Base-by-base conservation (phyloP, 2,797 vertebrate genomes). In the Stomatorhinus walkeri region DNA sequence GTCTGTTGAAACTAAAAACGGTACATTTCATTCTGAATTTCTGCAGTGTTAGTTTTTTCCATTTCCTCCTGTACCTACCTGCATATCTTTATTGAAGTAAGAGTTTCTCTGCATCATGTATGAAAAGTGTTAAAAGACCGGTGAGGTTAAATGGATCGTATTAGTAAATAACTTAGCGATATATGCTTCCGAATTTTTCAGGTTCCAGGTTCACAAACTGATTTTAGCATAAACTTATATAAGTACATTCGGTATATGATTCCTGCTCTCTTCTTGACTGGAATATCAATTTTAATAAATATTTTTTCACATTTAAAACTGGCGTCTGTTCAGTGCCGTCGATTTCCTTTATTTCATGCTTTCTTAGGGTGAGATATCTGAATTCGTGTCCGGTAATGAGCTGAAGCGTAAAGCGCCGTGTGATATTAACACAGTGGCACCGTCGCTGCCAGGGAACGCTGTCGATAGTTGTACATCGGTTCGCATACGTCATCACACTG, bases 211-310 rank as follows among this genome's bases (percentile, higher is more conserved):
- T 51, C 85, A 85, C 68, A 88, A 51, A 86, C 54, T 81, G 40
- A 81, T 81, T 32, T 81, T 46, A 46, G n/a, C 36, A n/a, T 6
- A 8, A 79, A 81, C 76, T 46, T 81, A 46, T 81, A 40, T 46
- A 59, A 59, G 54, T 22, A 59, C n/a, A 59, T 79, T 79, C 72
- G 16, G 36, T 46, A 81, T 81, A 46, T 46, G 19, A 46, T 4
- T 81, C 19, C 40, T 19, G 43, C 46, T 81, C 19, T 81, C 76
- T 72, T 36, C 68, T 22, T 43, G 40, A 22, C 40, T 46, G 40
- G 6, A 46, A 81, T 81, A 81, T 40, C 40, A 19, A 59, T 87
- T 89, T 89, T 89, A 87, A 72, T 85, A 88, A 89, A 86, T 54
- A 89, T 86, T 85, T 83, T 72, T 87, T 54, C 28, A 72, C 32